Evolutionary conservation across 2,113 vertebrate genomes (phyloP).

Genomic region (Prietella phreatophila): DNA sequence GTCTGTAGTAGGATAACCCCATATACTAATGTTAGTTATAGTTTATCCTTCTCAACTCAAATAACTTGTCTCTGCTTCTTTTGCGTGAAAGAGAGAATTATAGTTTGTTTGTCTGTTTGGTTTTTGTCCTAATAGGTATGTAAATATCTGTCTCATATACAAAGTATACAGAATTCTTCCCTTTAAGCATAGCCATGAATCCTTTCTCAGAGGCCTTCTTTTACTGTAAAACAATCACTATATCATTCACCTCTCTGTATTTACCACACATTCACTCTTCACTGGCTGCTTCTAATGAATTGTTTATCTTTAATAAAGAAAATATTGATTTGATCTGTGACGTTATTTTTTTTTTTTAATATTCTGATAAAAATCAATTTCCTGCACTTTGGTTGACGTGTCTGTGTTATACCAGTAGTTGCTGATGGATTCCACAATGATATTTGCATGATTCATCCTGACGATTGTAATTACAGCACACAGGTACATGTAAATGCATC

Average conservation of each 20-base stretch:
- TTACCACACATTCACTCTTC: neutral
- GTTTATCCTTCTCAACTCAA: too few relatives aligned
- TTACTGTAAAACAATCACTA: too few relatives aligned
- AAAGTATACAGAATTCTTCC: neutral
- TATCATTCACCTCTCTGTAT: too few relatives aligned
- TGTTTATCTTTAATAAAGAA: neutral
- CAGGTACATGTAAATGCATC: neutral
- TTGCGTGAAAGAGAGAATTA: too few relatives aligned
- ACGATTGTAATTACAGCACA: neutral
- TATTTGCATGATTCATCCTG: neutral
- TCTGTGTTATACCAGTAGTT: neutral
- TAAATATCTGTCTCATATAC: neutral
- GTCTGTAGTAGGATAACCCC: too few relatives aligned
- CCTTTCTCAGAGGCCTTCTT: too few relatives aligned
- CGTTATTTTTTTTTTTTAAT: neutral
- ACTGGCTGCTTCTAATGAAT: neutral
- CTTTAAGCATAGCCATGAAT: neutral
- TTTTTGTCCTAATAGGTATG: neutral
- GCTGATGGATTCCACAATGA: neutral
- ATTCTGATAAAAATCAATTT: neutral
- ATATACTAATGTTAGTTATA: neutral
- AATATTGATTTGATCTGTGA: neutral
- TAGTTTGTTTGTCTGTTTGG: neutral
- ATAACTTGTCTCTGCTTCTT: too few relatives aligned
- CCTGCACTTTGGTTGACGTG: too few relatives aligned